Base-by-base conservation (phyloP, 2,797 vertebrate species). In the Kryptopterus vitreolus region DNA sequence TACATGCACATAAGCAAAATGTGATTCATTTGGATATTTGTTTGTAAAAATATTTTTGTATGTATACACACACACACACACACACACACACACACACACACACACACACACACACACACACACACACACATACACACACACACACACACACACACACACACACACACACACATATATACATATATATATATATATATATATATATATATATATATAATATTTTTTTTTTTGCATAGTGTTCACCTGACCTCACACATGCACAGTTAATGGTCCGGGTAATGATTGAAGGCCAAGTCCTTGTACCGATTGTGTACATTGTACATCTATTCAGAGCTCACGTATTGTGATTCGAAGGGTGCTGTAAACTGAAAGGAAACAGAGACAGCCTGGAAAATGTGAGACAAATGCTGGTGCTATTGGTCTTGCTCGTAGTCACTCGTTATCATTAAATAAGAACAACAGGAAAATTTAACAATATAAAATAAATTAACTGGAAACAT, bases 401-500 rank as follows among this genome's bases (percentile, higher is more conserved):
- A 79, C 76, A 29, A 53, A 43, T 33, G 75, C 71, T 81, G 82
- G 58, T 77, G 77, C 76, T 72, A 79, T 75, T 85, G 86, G 81
- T 84, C 84, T 78, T 84, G 80, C 66, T 79, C 76, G 38, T 77
- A 86, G 72, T 81, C 83, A 85, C 59, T 75, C 71, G 46, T 78
- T 79, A 78, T 70, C 72, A 74, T 86, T 81, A 85, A 85, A 85
- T 83, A 77, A 80, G 76, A n/a, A n/a, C n/a, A n/a, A n/a, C n/a
- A n/a, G 77, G 77, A 63, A 76, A 78, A 76, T 57, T 16, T 78
- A 79, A 81, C 10, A 79, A 18, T 18, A 43, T 7, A 74, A 72
- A 87, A 88, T 88, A 86, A 88, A 85, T 87, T 86, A 87, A 86
- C 59, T 74, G 46, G 75, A 78, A 80, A 85, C 78, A 85, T 75